Evolutionary conservation across 2,113 vertebrate species (phyloP).

Genomic region (Neolamprologus brichardi): DNA sequence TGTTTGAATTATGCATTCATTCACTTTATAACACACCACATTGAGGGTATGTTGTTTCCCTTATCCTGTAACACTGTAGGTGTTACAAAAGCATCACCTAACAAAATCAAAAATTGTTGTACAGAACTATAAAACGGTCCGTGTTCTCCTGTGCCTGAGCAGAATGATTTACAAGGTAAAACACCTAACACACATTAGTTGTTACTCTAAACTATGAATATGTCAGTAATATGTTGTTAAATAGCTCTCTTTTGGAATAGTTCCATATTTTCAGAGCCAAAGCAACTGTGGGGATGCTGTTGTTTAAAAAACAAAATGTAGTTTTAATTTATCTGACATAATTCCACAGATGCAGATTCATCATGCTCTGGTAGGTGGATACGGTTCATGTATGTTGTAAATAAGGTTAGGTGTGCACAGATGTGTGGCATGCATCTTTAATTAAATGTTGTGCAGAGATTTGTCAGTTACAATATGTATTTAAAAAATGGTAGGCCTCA

Average conservation of each 20-base stretch:
- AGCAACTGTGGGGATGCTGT: neutral
- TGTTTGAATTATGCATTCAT: neutral
- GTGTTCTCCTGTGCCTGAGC: neutral
- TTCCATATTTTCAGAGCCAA: neutral
- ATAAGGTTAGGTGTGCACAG: neutral
- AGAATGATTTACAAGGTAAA: neutral
- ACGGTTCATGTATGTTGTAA: neutral
- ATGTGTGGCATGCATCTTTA: neutral
- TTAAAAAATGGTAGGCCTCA: neutral
- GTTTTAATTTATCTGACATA: neutral
- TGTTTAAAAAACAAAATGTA: neutral
- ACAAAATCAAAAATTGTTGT: neutral
- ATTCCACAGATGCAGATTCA: neutral
- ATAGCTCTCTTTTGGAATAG: neutral
- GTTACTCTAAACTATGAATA: neutral
- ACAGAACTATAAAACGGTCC: neutral
- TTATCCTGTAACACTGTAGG: neutral
- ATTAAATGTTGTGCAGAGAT: neutral
- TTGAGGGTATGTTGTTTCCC: neutral
- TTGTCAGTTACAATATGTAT: neutral
- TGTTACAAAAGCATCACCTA: neutral
- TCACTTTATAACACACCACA: neutral
- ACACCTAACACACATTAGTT: neutral
- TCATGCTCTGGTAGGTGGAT: neutral
- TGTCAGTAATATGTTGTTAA: neutral